These are phyloP conservation scores for Phoxinus dragarum DNA, from an alignment of 2,797 vertebrate species.

Conservation along the genomic window DNA sequence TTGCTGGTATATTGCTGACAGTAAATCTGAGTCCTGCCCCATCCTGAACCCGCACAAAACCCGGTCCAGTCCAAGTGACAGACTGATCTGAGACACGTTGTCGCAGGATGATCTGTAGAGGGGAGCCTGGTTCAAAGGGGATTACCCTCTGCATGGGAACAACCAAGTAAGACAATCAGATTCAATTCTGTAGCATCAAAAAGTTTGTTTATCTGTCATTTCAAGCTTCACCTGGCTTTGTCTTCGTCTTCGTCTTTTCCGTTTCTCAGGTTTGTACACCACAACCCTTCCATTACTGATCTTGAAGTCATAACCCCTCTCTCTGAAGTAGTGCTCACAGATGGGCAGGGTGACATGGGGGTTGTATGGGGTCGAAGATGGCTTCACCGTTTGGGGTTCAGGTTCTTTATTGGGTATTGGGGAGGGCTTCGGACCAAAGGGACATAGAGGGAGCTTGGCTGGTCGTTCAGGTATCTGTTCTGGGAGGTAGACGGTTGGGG, in stretches of 20 bases:
- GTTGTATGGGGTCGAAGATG: neutral
- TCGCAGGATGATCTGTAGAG: constrained; percentile 73
- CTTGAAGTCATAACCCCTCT: constrained; percentile 82
- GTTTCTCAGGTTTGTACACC: constrained; percentile 76
- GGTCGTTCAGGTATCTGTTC: constrained; percentile 16
- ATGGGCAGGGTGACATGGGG: constrained; percentile 68
- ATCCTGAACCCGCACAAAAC: constrained; percentile 78
- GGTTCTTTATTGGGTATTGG: neutral
- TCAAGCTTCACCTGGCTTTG: constrained; percentile 64
- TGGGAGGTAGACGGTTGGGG: constrained; percentile 6
- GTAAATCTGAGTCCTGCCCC: constrained; percentile 84
- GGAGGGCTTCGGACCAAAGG: constrained; percentile 67
- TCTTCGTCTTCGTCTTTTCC: constrained; percentile 59
- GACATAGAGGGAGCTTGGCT: constrained; percentile 63
- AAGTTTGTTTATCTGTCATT: neutral
- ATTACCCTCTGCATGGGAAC: constrained; percentile 61
- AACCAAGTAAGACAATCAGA: neutral
- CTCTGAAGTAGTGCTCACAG: constrained; percentile 84
- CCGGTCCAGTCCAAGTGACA: constrained; percentile 82
- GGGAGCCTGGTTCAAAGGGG: constrained; percentile 65
- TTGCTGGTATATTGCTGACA: constrained; percentile 79
- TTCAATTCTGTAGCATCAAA: neutral
- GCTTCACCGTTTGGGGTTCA: neutral
- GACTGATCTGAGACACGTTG: constrained; percentile 68
- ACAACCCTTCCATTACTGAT: constrained; percentile 81